Evolutionary conservation across 2,888 invertebrate species (phyloP).

Genomic region (Drosophila kuntzei): DNA sequence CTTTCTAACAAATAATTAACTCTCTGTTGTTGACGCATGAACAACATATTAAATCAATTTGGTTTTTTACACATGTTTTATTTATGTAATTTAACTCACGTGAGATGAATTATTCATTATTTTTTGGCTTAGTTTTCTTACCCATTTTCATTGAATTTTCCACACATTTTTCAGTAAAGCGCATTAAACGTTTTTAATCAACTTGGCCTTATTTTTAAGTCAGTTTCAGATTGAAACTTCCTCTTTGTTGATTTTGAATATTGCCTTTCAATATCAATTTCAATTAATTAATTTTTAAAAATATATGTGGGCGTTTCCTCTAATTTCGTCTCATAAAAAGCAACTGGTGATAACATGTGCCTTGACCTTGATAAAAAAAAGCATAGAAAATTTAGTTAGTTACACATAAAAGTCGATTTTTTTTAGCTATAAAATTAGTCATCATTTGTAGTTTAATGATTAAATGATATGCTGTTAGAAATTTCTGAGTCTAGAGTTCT

Average conservation of each 20-base stretch:
- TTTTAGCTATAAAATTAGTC: constrained; percentile 9
- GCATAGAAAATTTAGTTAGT: constrained; percentile 14
- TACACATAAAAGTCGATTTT: constrained; percentile 2
- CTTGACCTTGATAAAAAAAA: constrained; percentile 36
- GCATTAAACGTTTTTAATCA: constrained; percentile 58
- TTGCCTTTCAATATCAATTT: too few relatives aligned
- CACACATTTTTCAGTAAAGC: constrained; percentile 33
- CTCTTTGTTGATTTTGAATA: constrained; percentile 39
- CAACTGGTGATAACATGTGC: constrained; percentile 29
- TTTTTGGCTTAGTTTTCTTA: constrained; percentile 31
- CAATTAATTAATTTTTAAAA: too few relatives aligned
- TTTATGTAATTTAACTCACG: constrained; percentile 60
- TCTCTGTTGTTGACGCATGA: constrained; percentile 64
- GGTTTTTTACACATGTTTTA: constrained; percentile 45
- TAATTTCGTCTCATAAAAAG: not conserved
- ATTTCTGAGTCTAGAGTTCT: not conserved
- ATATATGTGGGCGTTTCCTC: not conserved
- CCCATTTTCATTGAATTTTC: constrained; percentile 37
- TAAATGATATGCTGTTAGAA: not conserved
- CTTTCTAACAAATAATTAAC: constrained; percentile 62
- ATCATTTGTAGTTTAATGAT: constrained; percentile 11
- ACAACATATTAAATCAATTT: constrained; percentile 53
- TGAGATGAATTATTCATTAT: constrained; percentile 33
- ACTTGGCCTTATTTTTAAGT: constrained; percentile 26
- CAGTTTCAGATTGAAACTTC: constrained; percentile 25